Conservation (phyloP, 2,797 vertebrate species). For the Saxicola maurus region DNA sequence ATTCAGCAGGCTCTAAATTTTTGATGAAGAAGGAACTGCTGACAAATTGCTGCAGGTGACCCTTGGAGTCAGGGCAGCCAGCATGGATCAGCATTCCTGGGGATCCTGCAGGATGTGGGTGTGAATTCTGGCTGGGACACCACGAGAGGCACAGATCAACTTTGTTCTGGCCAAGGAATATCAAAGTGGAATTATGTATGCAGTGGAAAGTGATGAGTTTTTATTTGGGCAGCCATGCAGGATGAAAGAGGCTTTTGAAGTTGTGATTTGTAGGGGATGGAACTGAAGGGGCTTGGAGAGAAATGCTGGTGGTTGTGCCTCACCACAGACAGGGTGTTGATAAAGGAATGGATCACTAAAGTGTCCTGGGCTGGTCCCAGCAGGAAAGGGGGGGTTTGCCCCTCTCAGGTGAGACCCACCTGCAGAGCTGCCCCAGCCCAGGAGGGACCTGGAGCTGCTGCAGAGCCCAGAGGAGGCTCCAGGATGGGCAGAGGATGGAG, state of each 20-base stretch:
- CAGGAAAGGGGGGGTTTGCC: neutral
- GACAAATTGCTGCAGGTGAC: constrained; percentile 14
- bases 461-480: neutral
- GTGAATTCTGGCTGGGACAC: accelerated
- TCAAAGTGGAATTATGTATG: neutral
- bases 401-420: neutral
- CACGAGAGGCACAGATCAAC: accelerated
- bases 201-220: neutral
- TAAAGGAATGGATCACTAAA: neutral
- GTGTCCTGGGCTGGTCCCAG: neutral
- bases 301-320: neutral
- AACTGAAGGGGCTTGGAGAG: neutral
- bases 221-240: neutral
- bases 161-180: neutral
- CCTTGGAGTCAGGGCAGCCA: neutral
- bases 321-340: accelerated
- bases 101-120: neutral
- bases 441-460: neutral
- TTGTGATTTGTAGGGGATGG: neutral
- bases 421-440: neutral
- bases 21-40: neutral
- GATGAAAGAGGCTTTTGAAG: constrained; percentile 11
- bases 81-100: neutral
- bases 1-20: neutral
- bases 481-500: neutral